Evolutionary conservation across 1,140 invertebrate species (phyloP).

Genomic region (Drosophila novamexicana): DNA sequence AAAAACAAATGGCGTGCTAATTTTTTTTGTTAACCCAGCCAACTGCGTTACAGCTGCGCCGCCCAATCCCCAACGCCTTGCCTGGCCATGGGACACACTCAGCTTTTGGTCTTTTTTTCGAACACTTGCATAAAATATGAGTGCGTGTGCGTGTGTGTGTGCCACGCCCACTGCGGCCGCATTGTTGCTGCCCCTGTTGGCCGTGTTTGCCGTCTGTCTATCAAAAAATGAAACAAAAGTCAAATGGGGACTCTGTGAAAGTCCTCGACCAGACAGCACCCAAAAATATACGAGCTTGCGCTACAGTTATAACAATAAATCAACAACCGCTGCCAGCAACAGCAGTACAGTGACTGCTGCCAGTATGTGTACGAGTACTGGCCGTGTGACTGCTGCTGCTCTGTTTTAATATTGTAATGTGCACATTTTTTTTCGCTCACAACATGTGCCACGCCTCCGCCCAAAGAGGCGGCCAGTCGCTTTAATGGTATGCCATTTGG

Average conservation of each 20-base stretch:
- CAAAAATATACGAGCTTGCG: constrained; percentile 53
- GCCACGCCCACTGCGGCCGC: constrained; percentile 36
- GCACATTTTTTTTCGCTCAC: constrained; percentile 53
- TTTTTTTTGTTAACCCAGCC: constrained; percentile 59
- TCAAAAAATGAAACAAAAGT: constrained; percentile 81
- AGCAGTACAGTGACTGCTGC: constrained; percentile 55
- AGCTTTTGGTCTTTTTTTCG: constrained; percentile 20
- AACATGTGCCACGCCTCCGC: not conserved
- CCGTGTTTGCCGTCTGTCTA: constrained; percentile 73
- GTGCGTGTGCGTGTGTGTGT: constrained; percentile 40
- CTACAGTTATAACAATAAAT: constrained; percentile 80
- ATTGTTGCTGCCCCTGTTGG: constrained; percentile 23
- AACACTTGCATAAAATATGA: constrained; percentile 79
- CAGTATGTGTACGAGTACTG: constrained; percentile 24
- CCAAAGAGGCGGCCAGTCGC: not conserved
- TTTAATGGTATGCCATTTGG: constrained; percentile 75
- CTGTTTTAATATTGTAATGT: constrained; percentile 80
- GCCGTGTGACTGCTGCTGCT: constrained; percentile 38
- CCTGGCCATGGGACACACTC: constrained; percentile 24
- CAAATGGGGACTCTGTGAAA: constrained; percentile 50
- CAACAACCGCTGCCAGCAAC: constrained; percentile 65
- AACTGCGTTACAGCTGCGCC: constrained; percentile 5
- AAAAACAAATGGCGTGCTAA: constrained; percentile 72
- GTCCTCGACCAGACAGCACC: constrained; percentile 39
- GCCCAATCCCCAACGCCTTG: not conserved